Evolutionary conservation across 1,140 invertebrate genomes (phyloP).

Genomic region (Calliopsis andreniformis): DNA sequence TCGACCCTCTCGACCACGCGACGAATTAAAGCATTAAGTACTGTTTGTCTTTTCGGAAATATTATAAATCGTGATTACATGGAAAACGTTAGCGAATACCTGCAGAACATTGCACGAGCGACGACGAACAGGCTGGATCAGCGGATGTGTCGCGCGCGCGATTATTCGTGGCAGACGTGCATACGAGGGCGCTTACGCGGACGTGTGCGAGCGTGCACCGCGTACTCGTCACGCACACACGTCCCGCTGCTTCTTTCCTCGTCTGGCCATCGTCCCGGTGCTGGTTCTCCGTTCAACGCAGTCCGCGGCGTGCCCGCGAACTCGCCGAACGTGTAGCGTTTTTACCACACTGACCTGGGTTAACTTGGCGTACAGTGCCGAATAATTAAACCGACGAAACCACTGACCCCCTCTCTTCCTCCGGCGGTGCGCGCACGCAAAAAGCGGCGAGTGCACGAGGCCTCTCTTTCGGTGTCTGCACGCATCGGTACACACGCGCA

Average conservation of each 20-base stretch:
- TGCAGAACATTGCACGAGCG: no score
- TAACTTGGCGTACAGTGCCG: conserved; percentile 76
- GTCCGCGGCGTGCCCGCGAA: conserved; percentile 9
- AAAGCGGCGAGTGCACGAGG: not conserved
- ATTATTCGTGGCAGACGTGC: conserved; percentile 49
- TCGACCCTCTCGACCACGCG: no score
- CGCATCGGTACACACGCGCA: not conserved
- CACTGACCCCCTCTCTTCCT: conserved; percentile 66
- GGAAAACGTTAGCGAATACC: not conserved
- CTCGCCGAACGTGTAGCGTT: conserved; percentile 69
- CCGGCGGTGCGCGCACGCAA: conserved; percentile 3
- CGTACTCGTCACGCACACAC: conserved; percentile 41
- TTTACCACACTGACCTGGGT: conserved; percentile 79
- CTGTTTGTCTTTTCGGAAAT: no score
- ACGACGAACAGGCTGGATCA: conserved; percentile 39
- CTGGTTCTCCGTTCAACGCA: conserved; percentile 13
- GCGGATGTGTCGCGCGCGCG: conserved; percentile 47
- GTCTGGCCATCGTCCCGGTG: not conserved
- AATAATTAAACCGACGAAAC: conserved; percentile 77
- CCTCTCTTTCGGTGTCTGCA: no score
- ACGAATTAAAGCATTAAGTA: no score
- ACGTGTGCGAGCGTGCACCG: not conserved
- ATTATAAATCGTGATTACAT: no score
- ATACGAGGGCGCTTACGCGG: conserved; percentile 28
- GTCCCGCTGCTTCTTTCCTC: conserved; percentile 11